Evolutionary conservation across 2,888 invertebrate species (phyloP), one percentile per base, ranked within the genome.

Genomic region (Eilema caniola): DNA sequence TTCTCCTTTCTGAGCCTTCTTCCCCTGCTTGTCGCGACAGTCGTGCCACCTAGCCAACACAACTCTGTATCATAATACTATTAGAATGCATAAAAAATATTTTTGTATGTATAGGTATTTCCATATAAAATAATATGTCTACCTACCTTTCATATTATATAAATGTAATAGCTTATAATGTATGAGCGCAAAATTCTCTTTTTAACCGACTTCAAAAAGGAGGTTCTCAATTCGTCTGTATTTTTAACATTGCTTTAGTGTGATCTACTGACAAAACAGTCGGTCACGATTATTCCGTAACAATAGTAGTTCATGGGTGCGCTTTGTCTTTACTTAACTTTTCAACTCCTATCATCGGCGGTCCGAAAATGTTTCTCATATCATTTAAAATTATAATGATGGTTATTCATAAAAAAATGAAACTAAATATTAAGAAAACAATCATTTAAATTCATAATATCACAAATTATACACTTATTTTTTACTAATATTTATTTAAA

Each of bases 21-120:
- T 97, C 98, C 57, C 97, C 98, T 47, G 97, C 98, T 90, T 98
- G 98, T 72, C 98, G 96, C 81, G 98, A 98, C 73, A 98, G 92
- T 74, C 98, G 96, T 82, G 97, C 97, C 75, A 97, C 97, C 97
- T 97, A 89, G 71, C 67, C 77, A 76, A 81, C 70, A 81, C 70
- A 59, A 25, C 31, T 66, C 59, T 25, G 24, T 37, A 66, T 59
- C 53, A 64, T 60, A 33, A 25, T 2, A 61, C n/a, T 61, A 31
- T 61, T n/a, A 31, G 31, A 8, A 25, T 60, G 1, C 7, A 31
- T 25, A 14, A 28, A 28, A 60, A 20, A 5, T 12, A 2, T 12
- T 59, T 59, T 59, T 59, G 24, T 20, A 25, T 12, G 14, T 59
- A 5, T 59, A 12, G 25, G 12, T 59, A 59, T 25, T 24, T 53